phyloP scores from a whole-genome alignment of 2,797 vertebrate genomes.

The Huso huso region DNA sequence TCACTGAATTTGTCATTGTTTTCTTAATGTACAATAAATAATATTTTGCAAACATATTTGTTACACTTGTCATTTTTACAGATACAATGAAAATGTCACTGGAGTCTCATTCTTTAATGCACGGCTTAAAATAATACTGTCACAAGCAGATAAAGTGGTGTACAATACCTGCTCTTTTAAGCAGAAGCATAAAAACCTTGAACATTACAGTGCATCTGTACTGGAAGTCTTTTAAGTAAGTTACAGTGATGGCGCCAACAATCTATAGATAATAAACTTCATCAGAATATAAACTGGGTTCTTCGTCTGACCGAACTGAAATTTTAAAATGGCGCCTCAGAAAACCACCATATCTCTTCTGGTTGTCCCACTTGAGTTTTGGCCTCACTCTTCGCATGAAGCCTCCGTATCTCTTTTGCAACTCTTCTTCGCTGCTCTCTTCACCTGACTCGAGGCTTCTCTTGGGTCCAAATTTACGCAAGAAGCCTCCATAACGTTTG shows the following conservation, averaged over 20 bases:
- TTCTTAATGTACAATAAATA: too few species aligned
- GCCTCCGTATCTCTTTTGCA: conserved; percentile 91
- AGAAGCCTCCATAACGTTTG: conserved; percentile 87
- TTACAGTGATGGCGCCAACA: neutral
- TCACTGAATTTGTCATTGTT: too few species aligned
- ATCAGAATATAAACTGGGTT: conserved; percentile 59
- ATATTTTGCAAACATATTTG: too few species aligned
- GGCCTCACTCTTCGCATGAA: conserved; percentile 90
- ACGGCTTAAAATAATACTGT: too few species aligned
- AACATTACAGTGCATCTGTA: conserved; percentile 30
- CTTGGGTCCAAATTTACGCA: conserved; percentile 77
- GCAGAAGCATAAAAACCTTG: conserved; percentile 16
- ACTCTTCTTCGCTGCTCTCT: conserved; percentile 46
- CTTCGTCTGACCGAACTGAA: conserved; percentile 73
- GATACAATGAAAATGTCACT: too few species aligned
- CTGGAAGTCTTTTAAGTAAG: conserved; percentile 32
- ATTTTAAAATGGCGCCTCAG: conserved; percentile 89
- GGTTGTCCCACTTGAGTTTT: conserved; percentile 90
- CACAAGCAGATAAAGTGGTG: neutral
- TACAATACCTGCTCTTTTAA: conserved; percentile 18
- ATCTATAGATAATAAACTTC: conserved; percentile 62
- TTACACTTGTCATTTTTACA: too few species aligned
- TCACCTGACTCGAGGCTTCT: conserved; percentile 51
- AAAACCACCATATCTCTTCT: conserved; percentile 89
- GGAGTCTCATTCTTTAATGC: too few species aligned